These are phyloP conservation scores for Sylvicola cinctus DNA, from an alignment of 2,888 invertebrate species.

Conservation along the genomic window DNA sequence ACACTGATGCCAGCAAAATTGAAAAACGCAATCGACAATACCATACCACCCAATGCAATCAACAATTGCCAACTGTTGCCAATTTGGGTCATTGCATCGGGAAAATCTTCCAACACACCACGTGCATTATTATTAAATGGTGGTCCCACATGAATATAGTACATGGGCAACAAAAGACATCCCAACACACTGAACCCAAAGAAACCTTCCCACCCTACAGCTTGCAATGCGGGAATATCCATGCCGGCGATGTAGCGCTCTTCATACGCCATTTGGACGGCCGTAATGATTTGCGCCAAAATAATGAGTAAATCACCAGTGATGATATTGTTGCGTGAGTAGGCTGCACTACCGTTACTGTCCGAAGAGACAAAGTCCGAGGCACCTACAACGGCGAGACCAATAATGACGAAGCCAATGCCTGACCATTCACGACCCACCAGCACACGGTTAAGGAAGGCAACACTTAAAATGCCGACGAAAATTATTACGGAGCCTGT, in stretches of 20 bases:
- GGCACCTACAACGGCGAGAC: constrained; percentile 49
- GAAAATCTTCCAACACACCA: constrained; percentile 59
- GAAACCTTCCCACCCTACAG: constrained; percentile 28
- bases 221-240: constrained; percentile 70
- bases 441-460: constrained; percentile 48
- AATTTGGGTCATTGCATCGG: constrained; percentile 72
- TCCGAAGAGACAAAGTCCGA: constrained; percentile 36
- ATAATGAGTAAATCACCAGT: constrained; percentile 61
- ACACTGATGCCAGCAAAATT: constrained; percentile 83
- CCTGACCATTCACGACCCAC: constrained; percentile 53
- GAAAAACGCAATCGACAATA: constrained; percentile 79
- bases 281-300: constrained; percentile 58
- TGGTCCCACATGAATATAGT: constrained; percentile 52
- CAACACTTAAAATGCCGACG: constrained; percentile 69
- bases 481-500: constrained; percentile 69
- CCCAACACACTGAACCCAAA: constrained; percentile 47
- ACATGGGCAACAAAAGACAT: constrained; percentile 51
- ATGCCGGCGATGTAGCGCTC: constrained; percentile 71
- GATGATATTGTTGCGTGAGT: constrained; percentile 49
- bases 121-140: constrained; percentile 59
- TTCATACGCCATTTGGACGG: constrained; percentile 86
- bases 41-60: constrained; percentile 41
- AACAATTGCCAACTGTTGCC: constrained; percentile 38
- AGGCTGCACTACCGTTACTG: constrained; percentile 21
- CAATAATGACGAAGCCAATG: constrained; percentile 47